phyloP scores from a whole-genome alignment of 2,113 vertebrate genomes.

The Zingel zingel region DNA sequence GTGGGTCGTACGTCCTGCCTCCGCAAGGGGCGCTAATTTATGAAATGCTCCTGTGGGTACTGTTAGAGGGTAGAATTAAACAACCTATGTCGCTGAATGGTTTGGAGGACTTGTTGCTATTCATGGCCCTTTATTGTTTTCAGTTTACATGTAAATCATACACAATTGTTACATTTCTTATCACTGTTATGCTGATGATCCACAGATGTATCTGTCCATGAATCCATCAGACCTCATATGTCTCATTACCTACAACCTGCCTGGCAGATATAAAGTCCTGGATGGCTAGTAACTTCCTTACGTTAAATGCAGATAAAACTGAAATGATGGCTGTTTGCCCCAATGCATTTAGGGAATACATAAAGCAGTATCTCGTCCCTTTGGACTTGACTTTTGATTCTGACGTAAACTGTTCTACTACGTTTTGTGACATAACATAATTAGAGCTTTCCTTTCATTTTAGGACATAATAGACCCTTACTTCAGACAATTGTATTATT shows the following conservation, averaged over 20 bases:
- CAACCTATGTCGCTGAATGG: too few species aligned
- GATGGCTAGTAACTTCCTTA: neutral
- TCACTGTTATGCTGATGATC: neutral
- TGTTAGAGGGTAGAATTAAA: too few species aligned
- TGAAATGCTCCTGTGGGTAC: too few species aligned
- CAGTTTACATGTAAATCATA: neutral
- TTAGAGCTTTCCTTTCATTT: neutral
- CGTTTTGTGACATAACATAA: too few species aligned
- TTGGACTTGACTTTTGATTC: slow-evolving; percentile 4
- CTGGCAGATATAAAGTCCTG: neutral
- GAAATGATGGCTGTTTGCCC: neutral
- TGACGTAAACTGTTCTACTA: too few species aligned
- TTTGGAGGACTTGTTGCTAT: neutral
- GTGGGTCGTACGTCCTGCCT: too few species aligned
- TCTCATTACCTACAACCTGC: neutral
- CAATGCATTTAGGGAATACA: neutral
- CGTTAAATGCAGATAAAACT: neutral
- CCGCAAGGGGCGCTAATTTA: too few species aligned
- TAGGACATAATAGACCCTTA: neutral
- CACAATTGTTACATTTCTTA: neutral
- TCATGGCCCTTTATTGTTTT: neutral
- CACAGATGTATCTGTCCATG: neutral
- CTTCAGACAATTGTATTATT: neutral
- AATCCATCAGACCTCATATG: neutral
- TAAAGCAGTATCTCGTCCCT: too few species aligned